Percentiles rank a stretch among this genome's conserved stretches.
These are phyloP conservation scores for Dermatemys mawii DNA, from an alignment of 2,113 vertebrate genomes.

Conservation along the genomic window DNA sequence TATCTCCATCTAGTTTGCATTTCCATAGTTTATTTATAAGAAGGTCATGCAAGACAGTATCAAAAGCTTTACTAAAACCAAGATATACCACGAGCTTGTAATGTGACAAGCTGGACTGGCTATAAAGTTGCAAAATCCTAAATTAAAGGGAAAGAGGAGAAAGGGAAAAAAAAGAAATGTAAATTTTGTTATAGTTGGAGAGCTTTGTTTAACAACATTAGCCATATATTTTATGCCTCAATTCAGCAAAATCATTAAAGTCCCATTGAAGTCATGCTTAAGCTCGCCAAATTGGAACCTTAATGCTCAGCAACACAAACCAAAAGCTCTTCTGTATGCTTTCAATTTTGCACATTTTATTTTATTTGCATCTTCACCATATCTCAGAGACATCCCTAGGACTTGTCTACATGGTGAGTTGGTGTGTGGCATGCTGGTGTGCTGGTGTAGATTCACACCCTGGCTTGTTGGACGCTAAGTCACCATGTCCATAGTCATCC, in stretches of 20 bases:
- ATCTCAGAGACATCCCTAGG: background rate
- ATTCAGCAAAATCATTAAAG: constrained; percentile 16
- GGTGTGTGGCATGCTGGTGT: background rate
- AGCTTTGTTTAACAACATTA: constrained; percentile 2
- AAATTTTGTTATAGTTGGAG: background rate
- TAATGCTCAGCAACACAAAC: background rate
- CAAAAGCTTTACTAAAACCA: no score
- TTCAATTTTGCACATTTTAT: background rate
- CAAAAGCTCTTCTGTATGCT: background rate
- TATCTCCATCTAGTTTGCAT: no score
- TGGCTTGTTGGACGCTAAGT: background rate
- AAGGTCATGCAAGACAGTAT: no score
- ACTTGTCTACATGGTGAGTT: background rate
- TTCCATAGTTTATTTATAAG: no score
- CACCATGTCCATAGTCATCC: background rate
- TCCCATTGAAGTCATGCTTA: background rate
- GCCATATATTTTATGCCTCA: background rate
- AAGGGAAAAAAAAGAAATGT: constrained; percentile 8
- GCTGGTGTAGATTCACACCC: background rate
- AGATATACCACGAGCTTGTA: background rate
- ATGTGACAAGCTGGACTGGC: constrained; percentile 51
- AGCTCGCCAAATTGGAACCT: background rate
- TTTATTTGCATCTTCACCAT: background rate
- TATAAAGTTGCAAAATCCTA: constrained; percentile 34
- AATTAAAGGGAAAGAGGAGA: constrained; percentile 13